phyloP scores from a whole-genome alignment of 2,797 vertebrate genomes.

The Eospalax fontanierii region DNA sequence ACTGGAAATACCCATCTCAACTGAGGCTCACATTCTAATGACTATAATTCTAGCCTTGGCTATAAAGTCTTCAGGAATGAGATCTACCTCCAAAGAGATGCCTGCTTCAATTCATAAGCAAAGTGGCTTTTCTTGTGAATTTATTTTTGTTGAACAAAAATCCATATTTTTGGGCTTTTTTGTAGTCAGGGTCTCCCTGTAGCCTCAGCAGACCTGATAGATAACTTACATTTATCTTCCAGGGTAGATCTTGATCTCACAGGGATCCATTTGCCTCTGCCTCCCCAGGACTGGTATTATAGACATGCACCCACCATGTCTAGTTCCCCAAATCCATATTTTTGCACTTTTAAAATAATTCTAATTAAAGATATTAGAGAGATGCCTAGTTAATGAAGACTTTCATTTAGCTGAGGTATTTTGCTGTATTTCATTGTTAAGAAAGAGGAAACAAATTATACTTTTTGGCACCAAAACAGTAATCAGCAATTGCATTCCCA shows the following conservation, averaged over 20 bases:
- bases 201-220: too few species aligned
- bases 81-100: not conserved
- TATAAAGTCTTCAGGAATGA: conserved; percentile 64
- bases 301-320: too few species aligned
- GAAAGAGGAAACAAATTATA: conserved; percentile 38
- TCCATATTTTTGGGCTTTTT: not conserved
- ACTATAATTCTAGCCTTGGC: conserved; percentile 60
- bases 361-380: not conserved
- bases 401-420: not conserved
- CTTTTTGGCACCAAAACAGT: not conserved
- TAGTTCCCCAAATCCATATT: not conserved
- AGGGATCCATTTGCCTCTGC: too few species aligned
- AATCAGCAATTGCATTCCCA: not conserved
- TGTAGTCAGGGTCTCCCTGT: too few species aligned
- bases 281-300: too few species aligned
- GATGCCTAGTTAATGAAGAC: not conserved
- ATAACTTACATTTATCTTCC: too few species aligned
- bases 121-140: conserved; percentile 20
- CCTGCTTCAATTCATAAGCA: not conserved
- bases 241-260: too few species aligned
- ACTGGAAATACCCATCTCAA: conserved; percentile 64
- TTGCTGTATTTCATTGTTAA: conserved; percentile 47
- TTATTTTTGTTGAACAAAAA: conserved; percentile 14
- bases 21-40: conserved; percentile 45
- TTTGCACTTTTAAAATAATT: conserved; percentile 23